Base-by-base conservation (phyloP, 2,797 vertebrate species). In the Cossypha polioptera region DNA sequence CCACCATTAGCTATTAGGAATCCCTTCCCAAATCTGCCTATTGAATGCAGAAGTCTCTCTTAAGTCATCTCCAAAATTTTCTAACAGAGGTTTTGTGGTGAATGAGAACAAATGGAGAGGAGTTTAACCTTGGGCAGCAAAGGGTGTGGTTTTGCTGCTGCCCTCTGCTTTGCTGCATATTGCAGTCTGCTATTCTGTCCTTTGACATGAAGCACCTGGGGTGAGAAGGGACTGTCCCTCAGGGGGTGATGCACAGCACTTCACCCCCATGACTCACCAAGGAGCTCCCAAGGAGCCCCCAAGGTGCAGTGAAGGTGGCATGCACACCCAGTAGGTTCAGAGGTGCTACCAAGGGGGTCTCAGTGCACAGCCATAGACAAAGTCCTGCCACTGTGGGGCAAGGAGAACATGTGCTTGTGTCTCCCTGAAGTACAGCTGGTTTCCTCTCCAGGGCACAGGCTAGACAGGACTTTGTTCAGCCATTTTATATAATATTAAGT, bases 381-480 rank as follows among this genome's bases (percentile, higher is more conserved):
- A 53, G 12, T 58, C 59, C 47, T 0, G 0, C 19, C 61, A 48
- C 8, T 71, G 57, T 0, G 0, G 50, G 54, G 22, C 2, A 3
- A 86, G 10, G 40, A 86, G 69, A 48, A 13, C 1, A 1, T 1
- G 0, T 73, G 28, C 24, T 72, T 61, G 4, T 54, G 62, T 79
- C 7, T 59, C 47, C 22, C 28, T 36, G 26, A 38, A 36, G 28
- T 14, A 33, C 13, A 62, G 21, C 25, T 78, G 35, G 25, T 47
- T 65, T 72, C 35, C 7, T 75, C 14, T 75, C 10, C 38, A n/a
- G 43, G 31, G 22, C 25, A 45, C 5, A 72, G 36, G 26, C 54
- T 57, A 57, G 35, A 77, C 13, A 66, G 25, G 35, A 57, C 8
- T 40, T 89, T 54, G 25, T 42, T 61, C 2, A 13, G 25, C 15